Conservation (phyloP, 1,140 invertebrate genomes). For the Liolophura sinensis region DNA sequence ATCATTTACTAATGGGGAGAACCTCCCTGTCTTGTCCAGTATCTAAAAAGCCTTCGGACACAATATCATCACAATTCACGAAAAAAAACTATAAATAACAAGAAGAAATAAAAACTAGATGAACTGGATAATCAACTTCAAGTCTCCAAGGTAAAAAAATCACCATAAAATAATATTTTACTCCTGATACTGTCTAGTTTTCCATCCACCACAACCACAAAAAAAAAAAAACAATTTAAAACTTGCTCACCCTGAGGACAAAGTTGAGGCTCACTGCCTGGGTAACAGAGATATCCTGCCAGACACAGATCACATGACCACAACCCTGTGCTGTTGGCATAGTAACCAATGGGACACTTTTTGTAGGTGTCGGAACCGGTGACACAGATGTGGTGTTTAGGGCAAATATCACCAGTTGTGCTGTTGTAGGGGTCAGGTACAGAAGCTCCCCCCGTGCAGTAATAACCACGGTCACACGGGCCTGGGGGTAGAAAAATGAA, state of each 20-base stretch:
- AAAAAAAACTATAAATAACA: no score
- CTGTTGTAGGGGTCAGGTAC: constrained; percentile 40
- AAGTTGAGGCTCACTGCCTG: constrained; percentile 32
- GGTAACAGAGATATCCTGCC: constrained; percentile 43
- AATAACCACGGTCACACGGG: constrained; percentile 45
- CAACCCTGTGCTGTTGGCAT: constrained; percentile 50
- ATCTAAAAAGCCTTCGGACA: no score
- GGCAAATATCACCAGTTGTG: constrained; percentile 46
- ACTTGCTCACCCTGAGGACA: constrained; percentile 46
- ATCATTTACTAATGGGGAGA: no score
- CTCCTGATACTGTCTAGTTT: no score
- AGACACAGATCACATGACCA: constrained; percentile 39
- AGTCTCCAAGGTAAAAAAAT: no score
- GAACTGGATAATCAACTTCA: no score
- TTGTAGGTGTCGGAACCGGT: constrained; percentile 32
- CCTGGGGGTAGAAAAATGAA: constrained; percentile 16
- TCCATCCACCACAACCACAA: no score
- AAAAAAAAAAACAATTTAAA: no score
- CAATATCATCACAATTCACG: no score
- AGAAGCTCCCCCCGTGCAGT: constrained; percentile 42
- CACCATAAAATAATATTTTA: no score
- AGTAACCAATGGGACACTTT: constrained; percentile 39
- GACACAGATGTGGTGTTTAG: constrained; percentile 39
- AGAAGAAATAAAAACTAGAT: no score
- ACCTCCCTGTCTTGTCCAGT: no score